Conservation (phyloP, 2,797 vertebrate genomes). For the Artibeus lituratus region DNA sequence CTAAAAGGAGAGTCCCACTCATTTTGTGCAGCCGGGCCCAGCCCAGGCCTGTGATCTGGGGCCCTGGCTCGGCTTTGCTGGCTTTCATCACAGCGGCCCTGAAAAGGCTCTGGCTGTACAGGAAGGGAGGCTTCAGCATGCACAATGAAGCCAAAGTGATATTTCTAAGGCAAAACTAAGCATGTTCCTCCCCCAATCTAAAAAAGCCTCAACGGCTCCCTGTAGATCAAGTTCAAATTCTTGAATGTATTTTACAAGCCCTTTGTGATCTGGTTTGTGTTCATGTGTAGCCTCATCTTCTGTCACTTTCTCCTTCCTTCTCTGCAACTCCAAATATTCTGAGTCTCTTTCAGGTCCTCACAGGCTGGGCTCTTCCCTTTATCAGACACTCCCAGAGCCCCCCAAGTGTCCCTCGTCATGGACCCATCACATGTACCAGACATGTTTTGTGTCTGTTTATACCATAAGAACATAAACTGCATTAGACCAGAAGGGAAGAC, state of each 20-base stretch:
- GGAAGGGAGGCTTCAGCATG: background rate
- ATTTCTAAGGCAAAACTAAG: constrained; percentile 28
- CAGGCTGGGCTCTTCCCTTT: background rate
- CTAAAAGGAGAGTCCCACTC: background rate
- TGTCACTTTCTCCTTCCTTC: background rate
- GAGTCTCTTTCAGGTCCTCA: constrained; percentile 1
- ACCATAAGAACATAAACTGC: background rate
- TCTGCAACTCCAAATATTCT: background rate
- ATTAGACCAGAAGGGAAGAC: background rate
- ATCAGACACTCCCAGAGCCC: background rate
- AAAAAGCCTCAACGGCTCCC: background rate
- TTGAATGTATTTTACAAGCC: background rate
- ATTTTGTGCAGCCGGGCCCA: background rate
- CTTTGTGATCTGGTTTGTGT: background rate
- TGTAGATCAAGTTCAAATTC: background rate
- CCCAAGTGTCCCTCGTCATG: background rate
- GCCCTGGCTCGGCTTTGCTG: background rate
- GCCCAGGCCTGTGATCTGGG: background rate
- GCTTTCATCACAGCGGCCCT: background rate
- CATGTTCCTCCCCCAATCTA: background rate
- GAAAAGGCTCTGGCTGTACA: background rate
- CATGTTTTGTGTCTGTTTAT: background rate
- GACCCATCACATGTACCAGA: background rate
- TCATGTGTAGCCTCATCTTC: background rate
- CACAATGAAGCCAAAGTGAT: background rate